Evolutionary conservation across 1,140 invertebrate species (phyloP), one percentile per base, ranked within the genome.

Genomic region (Drosophila pseudoobscura): DNA sequence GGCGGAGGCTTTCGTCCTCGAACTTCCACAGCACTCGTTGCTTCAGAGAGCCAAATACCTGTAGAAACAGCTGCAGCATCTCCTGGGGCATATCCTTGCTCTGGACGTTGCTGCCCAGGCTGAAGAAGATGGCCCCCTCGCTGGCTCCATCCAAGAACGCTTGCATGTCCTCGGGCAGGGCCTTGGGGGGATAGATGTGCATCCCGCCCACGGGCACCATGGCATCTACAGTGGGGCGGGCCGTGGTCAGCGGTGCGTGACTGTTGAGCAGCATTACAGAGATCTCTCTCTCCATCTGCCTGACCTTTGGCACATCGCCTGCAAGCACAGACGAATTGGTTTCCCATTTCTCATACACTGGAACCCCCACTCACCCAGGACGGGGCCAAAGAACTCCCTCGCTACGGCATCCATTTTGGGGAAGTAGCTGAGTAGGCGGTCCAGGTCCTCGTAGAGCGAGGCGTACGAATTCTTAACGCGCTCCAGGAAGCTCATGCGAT

Each of bases 1-100:
- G 87, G 2, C 85, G 78, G 59, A 94, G 84, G 1, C 79, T 91
- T 5, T 92, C 92, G 35, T 93, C 92, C 73, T 95, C 94, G 76
- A 93, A 93, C 82, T 95, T 95, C 94, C 94, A 95, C 8, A 95
- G 58, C 1, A 95, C 92, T 54, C 92, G 92, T 69, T 95, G 93
- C 9, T 93, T 93, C 9, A 95, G 56, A 1, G 75, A 75, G 20
- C 69, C 90, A 62, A 94, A 94, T 26, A 93, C 93, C 51, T 92
- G 83, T 51, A 93, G 72, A 69, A 95, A 92, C 3, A 92, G 73
- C 35, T 90, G 76, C 50, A 92, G 65, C 75, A 93, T 93, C 9
- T 92, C 62, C 11, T 45, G 46, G 0, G 92, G 92, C 92, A 93
- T 92, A 43, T 91, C 90, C 56, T 90, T 87, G 26, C 91, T 90